A percentile compares a stretch with the other conserved stretches of the same genome.
Conservation (phyloP, 2,113 vertebrate genomes). For the Ptychochromis oligacanthus region DNA sequence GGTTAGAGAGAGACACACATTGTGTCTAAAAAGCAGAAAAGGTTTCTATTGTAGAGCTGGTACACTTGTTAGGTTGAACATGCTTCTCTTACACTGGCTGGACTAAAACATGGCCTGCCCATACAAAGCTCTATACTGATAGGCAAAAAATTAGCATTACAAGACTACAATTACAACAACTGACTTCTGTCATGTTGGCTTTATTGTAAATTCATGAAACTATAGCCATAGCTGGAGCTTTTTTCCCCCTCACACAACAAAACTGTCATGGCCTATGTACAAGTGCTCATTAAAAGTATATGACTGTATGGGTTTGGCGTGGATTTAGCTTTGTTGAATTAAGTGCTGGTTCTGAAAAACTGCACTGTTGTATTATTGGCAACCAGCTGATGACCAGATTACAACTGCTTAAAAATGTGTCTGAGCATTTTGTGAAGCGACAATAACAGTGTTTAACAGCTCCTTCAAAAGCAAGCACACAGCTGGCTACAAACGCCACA, state of each 20-base stretch:
- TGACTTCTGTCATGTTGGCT: not conserved
- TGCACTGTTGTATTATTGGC: constrained; percentile 9
- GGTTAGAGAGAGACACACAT: not conserved
- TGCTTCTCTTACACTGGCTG: not conserved
- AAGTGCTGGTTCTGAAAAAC: constrained; percentile 17
- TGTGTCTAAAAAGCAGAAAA: constrained; percentile 4
- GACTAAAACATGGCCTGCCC: not conserved
- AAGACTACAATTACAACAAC: not conserved
- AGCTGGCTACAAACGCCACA: constrained; percentile 56
- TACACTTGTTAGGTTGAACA: constrained; percentile 18
- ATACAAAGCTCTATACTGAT: not conserved
- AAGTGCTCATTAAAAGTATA: constrained; percentile 4
- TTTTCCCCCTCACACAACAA: not conserved
- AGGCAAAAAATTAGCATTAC: not conserved
- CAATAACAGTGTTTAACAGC: constrained; percentile 54
- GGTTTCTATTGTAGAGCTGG: not conserved
- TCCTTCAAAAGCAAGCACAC: constrained; percentile 40
- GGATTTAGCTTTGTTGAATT: constrained; percentile 20
- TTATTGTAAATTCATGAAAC: not conserved
- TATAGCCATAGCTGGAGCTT: not conserved
- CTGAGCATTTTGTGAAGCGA: constrained; percentile 22
- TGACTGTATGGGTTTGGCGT: not conserved
- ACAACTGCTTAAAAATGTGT: constrained; percentile 39
- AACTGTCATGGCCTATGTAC: not conserved
- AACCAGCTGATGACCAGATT: constrained; percentile 46